Conservation (phyloP, 2,797 vertebrate species). For the Decapterus maruadsi region DNA sequence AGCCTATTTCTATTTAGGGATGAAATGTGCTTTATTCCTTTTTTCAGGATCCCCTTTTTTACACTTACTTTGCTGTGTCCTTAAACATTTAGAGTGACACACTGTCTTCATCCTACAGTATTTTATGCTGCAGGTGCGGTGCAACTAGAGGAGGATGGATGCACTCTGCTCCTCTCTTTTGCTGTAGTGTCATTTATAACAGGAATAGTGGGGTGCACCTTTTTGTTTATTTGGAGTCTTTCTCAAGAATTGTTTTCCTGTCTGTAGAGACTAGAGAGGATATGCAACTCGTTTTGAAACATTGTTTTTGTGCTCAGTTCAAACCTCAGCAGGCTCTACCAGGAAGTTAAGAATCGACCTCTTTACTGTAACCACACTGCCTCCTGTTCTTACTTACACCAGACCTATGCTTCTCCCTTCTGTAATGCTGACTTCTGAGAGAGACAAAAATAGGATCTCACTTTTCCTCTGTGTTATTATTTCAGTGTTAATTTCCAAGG, state of each 20-base stretch:
- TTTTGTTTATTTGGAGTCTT: slow-evolving; percentile 22
- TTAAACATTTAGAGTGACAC: background rate
- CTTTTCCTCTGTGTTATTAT: background rate
- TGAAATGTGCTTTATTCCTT: slow-evolving; percentile 1
- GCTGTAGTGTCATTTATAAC: slow-evolving; percentile 10
- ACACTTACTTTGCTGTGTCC: slow-evolving; percentile 7
- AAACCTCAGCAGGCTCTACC: slow-evolving; percentile 68
- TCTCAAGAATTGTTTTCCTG: slow-evolving; percentile 39
- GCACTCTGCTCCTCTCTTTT: slow-evolving; percentile 29
- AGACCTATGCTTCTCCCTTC: background rate
- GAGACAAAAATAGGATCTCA: background rate
- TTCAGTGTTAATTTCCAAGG: background rate
- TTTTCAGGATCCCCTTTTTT: background rate
- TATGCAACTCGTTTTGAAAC: slow-evolving; percentile 54
- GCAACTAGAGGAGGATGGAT: slow-evolving; percentile 34
- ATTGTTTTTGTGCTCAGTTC: slow-evolving; percentile 48
- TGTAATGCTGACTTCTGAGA: background rate
- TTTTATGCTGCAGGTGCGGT: slow-evolving; percentile 59
- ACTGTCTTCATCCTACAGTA: slow-evolving; percentile 8
- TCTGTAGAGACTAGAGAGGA: slow-evolving; percentile 57
- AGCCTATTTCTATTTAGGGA: background rate
- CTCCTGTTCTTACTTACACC: slow-evolving; percentile 37
- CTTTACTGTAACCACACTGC: slow-evolving; percentile 73
- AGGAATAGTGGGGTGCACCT: background rate
- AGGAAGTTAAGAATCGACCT: slow-evolving; percentile 78